These are phyloP conservation scores for Melipona beecheii DNA, from an alignment of 2,888 invertebrate genomes.

Conservation along the genomic window DNA sequence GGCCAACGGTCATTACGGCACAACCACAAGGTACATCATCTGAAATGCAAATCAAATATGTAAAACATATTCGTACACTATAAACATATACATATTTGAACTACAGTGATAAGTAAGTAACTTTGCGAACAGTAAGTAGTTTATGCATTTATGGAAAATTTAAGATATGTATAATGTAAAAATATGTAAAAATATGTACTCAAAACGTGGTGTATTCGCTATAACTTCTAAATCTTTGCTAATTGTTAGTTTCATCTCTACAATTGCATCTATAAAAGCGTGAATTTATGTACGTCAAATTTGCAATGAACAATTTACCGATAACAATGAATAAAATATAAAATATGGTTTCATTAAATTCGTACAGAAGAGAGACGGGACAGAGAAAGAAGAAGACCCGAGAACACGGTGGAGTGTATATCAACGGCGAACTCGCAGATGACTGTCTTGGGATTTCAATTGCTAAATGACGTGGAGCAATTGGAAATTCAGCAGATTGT, in stretches of 20 bases:
- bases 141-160: background rate
- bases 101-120: background rate
- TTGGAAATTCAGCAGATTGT: conserved; percentile 92
- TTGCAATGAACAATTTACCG: no score
- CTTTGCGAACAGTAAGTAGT: background rate
- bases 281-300: no score
- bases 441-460: conserved; percentile 89
- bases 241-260: no score
- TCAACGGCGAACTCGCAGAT: conserved; percentile 86
- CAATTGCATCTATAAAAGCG: no score
- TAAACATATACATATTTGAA: background rate
- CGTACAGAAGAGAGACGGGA: conserved; percentile 12
- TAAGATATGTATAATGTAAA: background rate
- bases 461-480: conserved; percentile 88
- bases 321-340: no score
- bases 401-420: conserved; percentile 87
- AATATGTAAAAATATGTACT: background rate
- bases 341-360: background rate
- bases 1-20: conserved; percentile 64
- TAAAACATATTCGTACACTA: background rate
- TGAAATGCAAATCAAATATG: background rate
- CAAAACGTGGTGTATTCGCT: background rate
- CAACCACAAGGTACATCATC: conserved; percentile 67
- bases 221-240: background rate
- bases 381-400: conserved; percentile 77